These are phyloP conservation scores for Penaeus japonicus DNA, from an alignment of 1,140 invertebrate genomes.

Conservation along the genomic window DNA sequence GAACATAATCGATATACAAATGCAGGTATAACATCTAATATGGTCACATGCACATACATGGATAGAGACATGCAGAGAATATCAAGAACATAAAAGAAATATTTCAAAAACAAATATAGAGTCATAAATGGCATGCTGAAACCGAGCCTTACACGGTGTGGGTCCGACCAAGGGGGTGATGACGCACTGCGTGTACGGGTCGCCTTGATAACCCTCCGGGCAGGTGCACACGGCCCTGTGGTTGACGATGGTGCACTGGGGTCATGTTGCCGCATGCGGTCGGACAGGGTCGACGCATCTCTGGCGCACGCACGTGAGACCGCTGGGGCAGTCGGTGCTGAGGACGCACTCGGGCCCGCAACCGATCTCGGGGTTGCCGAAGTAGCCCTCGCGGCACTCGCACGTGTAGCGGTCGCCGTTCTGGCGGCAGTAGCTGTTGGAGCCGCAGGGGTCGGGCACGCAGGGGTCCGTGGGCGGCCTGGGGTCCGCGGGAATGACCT, in stretches of 20 bases:
- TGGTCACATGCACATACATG: no score
- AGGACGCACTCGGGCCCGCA: constrained; percentile 79
- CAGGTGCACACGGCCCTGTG: constrained; percentile 52
- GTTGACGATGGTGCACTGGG: constrained; percentile 49
- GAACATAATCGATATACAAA: no score
- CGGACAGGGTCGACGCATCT: constrained; percentile 84
- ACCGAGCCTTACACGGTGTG: constrained; percentile 24
- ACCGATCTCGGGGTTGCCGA: constrained; percentile 73
- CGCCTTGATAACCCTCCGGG: constrained; percentile 38
- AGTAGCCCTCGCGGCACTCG: constrained; percentile 76
- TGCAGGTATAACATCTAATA: no score
- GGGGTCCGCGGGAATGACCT: constrained; percentile 54
- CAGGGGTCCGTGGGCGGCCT: constrained; percentile 68
- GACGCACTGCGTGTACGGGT: constrained; percentile 49
- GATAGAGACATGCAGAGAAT: neutral
- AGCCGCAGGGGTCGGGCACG: constrained; percentile 78
- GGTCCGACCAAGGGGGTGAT: neutral
- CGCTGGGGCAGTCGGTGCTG: constrained; percentile 80
- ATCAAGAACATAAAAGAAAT: neutral
- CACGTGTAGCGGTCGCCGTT: constrained; percentile 74
- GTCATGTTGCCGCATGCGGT: constrained; percentile 76
- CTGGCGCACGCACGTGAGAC: constrained; percentile 81
- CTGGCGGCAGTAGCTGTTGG: constrained; percentile 75
- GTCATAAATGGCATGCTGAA: neutral
- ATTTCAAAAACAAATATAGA: no score